A percentile compares a stretch with the other conserved stretches of the same genome.
phyloP scores from a whole-genome alignment of 35 echinoderm and acorn worm species.

The Diadema setosum region DNA sequence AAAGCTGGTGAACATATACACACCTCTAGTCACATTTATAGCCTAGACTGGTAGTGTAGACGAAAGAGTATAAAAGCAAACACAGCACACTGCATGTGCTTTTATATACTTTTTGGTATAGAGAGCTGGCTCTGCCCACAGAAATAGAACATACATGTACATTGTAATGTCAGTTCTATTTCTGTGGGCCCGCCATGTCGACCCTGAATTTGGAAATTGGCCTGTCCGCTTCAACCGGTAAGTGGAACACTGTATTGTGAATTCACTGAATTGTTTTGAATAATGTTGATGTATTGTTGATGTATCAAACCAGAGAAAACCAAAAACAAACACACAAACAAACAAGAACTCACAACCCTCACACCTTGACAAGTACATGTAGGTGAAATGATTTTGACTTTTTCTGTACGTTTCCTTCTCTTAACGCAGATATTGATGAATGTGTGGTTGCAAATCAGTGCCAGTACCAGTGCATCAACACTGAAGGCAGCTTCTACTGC shows the following conservation, averaged over 20 bases:
- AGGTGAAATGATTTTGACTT: background rate
- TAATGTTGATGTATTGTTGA: background rate
- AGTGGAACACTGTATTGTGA: background rate
- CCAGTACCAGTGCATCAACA: constrained; percentile 21
- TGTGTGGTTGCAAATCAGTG: background rate
- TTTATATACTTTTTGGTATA: too few relatives aligned
- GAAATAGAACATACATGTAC: too few relatives aligned
- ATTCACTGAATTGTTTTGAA: background rate
- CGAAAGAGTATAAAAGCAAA: too few relatives aligned
- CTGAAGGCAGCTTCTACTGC: background rate
- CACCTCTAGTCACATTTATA: too few relatives aligned
- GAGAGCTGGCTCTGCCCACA: too few relatives aligned
- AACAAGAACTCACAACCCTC: background rate
- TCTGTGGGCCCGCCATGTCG: too few relatives aligned
- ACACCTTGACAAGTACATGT: background rate
- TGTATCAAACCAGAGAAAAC: background rate
- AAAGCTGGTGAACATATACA: too few relatives aligned
- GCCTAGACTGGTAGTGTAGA: too few relatives aligned
- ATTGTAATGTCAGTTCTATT: too few relatives aligned
- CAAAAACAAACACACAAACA: background rate
- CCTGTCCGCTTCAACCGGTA: background rate
- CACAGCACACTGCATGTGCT: too few relatives aligned
- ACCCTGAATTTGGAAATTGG: background rate
- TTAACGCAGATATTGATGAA: constrained; percentile 36
- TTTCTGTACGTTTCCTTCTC: background rate